These are phyloP conservation scores for Philaethria dido DNA, from an alignment of 2,888 invertebrate genomes.

Conservation along the genomic window DNA sequence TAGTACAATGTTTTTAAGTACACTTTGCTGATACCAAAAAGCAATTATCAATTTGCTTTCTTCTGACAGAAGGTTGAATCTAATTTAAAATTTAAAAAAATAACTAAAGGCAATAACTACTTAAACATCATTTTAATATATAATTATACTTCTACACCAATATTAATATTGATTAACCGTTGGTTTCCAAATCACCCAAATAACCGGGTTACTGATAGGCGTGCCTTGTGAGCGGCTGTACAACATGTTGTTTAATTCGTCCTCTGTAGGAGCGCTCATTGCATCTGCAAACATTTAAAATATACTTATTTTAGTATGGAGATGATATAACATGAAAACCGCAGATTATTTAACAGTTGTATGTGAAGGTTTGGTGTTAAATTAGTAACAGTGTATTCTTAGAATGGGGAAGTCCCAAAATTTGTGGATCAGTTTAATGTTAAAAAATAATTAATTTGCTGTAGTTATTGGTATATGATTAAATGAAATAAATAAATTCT, in stretches of 20 bases:
- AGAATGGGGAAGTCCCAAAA: not conserved
- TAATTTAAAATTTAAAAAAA: not conserved
- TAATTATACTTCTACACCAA: not conserved
- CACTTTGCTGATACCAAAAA: not conserved
- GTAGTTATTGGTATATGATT: not conserved
- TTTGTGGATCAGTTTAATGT: not conserved
- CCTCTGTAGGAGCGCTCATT: slow-evolving; percentile 53
- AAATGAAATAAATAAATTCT: too few relatives aligned
- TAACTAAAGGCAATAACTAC: not conserved
- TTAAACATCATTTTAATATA: not conserved
- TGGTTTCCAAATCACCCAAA: slow-evolving; percentile 67
- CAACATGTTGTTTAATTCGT: slow-evolving; percentile 59
- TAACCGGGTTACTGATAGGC: slow-evolving; percentile 53
- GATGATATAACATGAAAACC: slow-evolving; percentile 22
- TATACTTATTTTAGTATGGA: not conserved
- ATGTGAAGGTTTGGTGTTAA: slow-evolving; percentile 18
- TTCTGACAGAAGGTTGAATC: not conserved
- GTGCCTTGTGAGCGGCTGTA: slow-evolving; percentile 52
- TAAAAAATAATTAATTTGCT: not conserved
- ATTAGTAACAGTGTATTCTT: not conserved
- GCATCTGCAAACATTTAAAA: slow-evolving; percentile 52
- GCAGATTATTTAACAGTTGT: slow-evolving; percentile 17
- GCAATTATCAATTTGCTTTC: not conserved
- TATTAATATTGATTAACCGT: slow-evolving; percentile 48
- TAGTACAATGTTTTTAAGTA: too few relatives aligned